Evolutionary conservation across 2,888 invertebrate species (phyloP).

Genomic region (Melanchra persicariae): DNA sequence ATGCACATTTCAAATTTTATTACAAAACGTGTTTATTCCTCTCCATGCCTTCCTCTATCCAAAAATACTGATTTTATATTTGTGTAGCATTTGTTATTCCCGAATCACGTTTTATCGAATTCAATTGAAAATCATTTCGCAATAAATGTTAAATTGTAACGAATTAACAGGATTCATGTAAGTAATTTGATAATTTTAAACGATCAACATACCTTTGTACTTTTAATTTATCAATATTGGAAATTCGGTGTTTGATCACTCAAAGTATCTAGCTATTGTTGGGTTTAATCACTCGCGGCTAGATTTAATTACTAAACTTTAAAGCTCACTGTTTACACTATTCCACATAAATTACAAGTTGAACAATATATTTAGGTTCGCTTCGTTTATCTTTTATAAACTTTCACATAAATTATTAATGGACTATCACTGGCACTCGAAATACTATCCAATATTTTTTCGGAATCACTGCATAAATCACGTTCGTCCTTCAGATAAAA

Average conservation of each 20-base stretch:
- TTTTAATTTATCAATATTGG: constrained; percentile 47
- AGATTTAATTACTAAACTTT: constrained; percentile 36
- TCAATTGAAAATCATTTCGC: constrained; percentile 14
- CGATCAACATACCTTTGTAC: constrained; percentile 45
- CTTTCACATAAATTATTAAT: constrained; percentile 34
- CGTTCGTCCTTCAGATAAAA: constrained; percentile 73
- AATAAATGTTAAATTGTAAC: constrained; percentile 37
- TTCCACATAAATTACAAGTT: constrained; percentile 20
- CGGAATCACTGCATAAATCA: constrained; percentile 61
- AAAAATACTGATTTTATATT: constrained; percentile 28
- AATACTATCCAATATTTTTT: constrained; percentile 29
- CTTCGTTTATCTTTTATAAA: constrained; percentile 17
- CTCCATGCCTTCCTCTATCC: constrained; percentile 22
- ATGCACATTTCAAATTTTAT: constrained; percentile 53
- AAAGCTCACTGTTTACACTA: constrained; percentile 27
- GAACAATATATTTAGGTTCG: constrained; percentile 15
- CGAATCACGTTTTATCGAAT: neutral
- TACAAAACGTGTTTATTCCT: constrained; percentile 31
- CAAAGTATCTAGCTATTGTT: constrained; percentile 35
- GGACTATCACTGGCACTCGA: constrained; percentile 26
- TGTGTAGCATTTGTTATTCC: neutral
- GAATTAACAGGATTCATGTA: constrained; percentile 15
- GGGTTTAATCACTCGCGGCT: constrained; percentile 29
- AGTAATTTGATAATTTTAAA: constrained; percentile 37
- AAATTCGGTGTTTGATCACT: constrained; percentile 34